These are phyloP conservation scores for Illadopsis cleaveri DNA, from an alignment of 2,113 vertebrate genomes.

Conservation along the genomic window DNA sequence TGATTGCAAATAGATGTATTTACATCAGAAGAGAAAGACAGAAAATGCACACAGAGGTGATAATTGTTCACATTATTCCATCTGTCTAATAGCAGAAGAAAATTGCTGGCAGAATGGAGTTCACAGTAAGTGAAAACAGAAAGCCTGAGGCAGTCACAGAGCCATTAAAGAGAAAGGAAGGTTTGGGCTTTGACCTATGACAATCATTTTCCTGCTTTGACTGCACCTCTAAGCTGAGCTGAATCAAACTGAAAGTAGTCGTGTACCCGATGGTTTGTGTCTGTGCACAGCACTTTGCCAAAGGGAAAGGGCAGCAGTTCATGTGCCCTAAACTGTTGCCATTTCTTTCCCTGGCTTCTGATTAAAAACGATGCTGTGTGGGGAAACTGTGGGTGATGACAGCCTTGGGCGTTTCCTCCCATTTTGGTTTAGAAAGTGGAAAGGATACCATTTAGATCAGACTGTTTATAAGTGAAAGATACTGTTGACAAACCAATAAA, in stretches of 20 bases:
- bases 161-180: conserved; percentile 1
- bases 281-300: neutral
- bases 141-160: conserved; percentile 12
- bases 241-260: neutral
- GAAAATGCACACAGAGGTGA: neutral
- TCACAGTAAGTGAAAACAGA: conserved; percentile 33
- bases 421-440: neutral
- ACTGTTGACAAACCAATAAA: neutral
- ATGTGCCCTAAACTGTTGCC: neutral
- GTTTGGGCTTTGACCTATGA: conserved; percentile 18
- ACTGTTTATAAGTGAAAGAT: neutral
- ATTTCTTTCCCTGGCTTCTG: neutral
- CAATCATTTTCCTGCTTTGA: neutral
- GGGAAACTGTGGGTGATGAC: neutral
- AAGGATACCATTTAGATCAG: neutral
- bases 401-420: neutral
- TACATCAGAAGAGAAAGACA: neutral
- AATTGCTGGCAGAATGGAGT: conserved; percentile 6
- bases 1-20: conserved; percentile 13
- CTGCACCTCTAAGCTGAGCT: neutral
- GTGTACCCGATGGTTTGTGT: neutral
- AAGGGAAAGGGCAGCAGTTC: neutral
- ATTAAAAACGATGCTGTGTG: neutral
- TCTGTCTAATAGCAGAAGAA: conserved; percentile 26
- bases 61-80: conserved; percentile 35